Base-by-base conservation (phyloP, 1,140 invertebrate genomes). In the Aphis gossypii region DNA sequence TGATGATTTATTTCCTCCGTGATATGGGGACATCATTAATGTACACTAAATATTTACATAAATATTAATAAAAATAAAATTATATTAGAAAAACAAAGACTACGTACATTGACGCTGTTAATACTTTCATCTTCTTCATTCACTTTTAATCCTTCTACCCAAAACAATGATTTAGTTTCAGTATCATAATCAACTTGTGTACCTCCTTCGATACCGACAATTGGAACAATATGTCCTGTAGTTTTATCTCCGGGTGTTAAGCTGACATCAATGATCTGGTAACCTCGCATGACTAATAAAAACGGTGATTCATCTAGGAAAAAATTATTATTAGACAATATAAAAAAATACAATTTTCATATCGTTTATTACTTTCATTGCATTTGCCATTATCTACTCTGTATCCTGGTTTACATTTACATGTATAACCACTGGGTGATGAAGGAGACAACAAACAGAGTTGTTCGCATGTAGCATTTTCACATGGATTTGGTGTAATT, bases 131-230 rank as follows among this genome's bases (percentile, higher is more conserved):
- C 96, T 38, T 96, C 96, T 84, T 93, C 92, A 48, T 97, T 96
- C n/a, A 96, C 96, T 48, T 97, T 96, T 84, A 97, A 97, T 9
- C 97, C 96, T 95, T 98, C 97, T 9, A 99, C 95, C 97, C 98
- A 99, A 95, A 97, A 99, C 11, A 99, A 96, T 14, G 96, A 97
- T 94, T 97, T 97, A 3, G 97, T 97, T 94, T 97, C 97, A 44
- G 98, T 96, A 95, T 99, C 99, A 95, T 98, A 99, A 95, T 99
- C 99, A 89, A 99, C 96, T 94, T 99, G 97, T 2, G 97, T 96
- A 30, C 98, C 98, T 95, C 97, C 97, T 95, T 98, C 97, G 51
- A 99, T 96, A 1, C 98, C 98, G 54, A 99, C 98, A 11, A 99
- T 97, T 0, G 99, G 98, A 8, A 97, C 97, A 90, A 99, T 95